Evolutionary conservation across 35 echinoderm and acorn worm genomes (phyloP), one percentile per base, ranked within the genome.

Genomic region (Heliocidaris tuberculata): DNA sequence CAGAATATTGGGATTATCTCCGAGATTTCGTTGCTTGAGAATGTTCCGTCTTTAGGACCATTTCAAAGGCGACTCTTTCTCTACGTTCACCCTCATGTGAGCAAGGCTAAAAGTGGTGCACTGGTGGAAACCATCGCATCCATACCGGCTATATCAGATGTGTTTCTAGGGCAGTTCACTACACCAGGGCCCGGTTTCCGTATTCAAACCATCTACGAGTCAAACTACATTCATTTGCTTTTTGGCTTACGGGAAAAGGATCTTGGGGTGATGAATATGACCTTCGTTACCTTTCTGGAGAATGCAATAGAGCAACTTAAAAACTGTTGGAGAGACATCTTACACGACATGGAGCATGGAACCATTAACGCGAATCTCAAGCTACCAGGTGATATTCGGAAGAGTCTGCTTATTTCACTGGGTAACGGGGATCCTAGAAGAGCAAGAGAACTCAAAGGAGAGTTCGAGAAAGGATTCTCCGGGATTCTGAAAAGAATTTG

Each of bases 381-480:
- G 16, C 47, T 97, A 31, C 30, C 24, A 32, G 29, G 52, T 35
- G 92, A 95, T 12, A 61, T 95, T 48, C 85, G 94, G n/a, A 42
- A 31, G 88, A 78, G 59, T 47, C 91, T 97, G 70, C 90, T 95
- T 17, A 90, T 19, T 21, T 31, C 78, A 13, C 24, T 97, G 48
- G 94, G 94, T 27, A 70, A 31, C 5, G 96, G 94, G 16, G 94
- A 95, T 32, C 94, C 78, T 7, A 86, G 88, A 47, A 95, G 96
- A 54, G 94, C 94, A 54, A 12, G 24, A 10, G 91, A 93, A 90
- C 85, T 97, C 32, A 48, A 61, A 90, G 21, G 60, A 50, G 94
- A 97, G 50, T 97, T 97, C 42, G 30, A 95, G 50, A 88, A 95
- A 91, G 96, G 96, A 27, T 97, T 97, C 54, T 52, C 86, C n/a